Evolutionary conservation across 2,888 invertebrate genomes (phyloP), one percentile per base, ranked within the genome.

Genomic region (Willowsia nigromaculata): DNA sequence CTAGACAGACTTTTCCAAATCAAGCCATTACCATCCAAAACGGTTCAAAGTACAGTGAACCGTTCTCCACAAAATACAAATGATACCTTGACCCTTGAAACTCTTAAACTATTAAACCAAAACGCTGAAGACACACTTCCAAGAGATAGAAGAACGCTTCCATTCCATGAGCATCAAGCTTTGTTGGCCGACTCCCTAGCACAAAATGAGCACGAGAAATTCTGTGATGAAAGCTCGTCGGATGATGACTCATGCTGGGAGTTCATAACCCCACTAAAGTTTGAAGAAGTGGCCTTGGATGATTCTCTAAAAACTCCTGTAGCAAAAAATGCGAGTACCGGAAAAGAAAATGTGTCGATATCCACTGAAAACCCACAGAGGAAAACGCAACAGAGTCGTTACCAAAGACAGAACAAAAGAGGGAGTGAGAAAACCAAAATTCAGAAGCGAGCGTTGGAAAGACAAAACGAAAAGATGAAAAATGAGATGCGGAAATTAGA

Each of bases 111-210:
- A 15, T 40, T 84, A 22, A 33, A 37, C n/a, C 30, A 84, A 68
- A 53, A 56, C 25, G 15, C 22, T 1, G 22, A 18, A 15, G 84
- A 84, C 25, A 84, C 84, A 1, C 50, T 84, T 50, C 71, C 84
- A 33, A 50, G 71, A 40, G 30, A 71, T 22, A 18, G 13, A n/a
- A n/a, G n/a, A 9, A 11, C 37, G 0, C n/a, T 27, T 9, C n/a
- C 13, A 30, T 5, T 4, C 0, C 30, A n/a, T 15, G 5, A 33
- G 18, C 1, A 2, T 7, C 7, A 53, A 18, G 50, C 13, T 7
- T 47, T 47, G 2, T 47, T 9, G n/a, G 37, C 5, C 37, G 4
- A 53, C 50, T 53, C 37, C 5, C 9, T 37, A 9, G 18, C 50
- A 53, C 3, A 68, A 37, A 37, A 71, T 40, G 22, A 5, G 7